Conservation (phyloP, 2,888 invertebrate species). For the Epsilonema sp. region DNA sequence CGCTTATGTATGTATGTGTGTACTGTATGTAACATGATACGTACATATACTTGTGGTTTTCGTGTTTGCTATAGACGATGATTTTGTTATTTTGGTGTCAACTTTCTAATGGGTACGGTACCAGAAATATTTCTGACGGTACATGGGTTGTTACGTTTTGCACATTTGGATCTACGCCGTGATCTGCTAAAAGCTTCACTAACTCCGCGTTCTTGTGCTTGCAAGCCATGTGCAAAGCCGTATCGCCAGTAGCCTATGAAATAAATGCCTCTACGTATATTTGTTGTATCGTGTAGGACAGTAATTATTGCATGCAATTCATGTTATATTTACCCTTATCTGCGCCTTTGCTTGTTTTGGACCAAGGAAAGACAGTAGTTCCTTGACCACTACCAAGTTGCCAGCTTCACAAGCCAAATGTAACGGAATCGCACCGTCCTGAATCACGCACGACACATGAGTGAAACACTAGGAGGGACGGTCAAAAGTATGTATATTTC, state of each 20-base stretch:
- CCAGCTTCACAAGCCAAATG: slow-evolving; percentile 81
- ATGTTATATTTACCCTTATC: slow-evolving; percentile 17
- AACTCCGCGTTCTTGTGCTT: slow-evolving; percentile 74
- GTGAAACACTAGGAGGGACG: too few species aligned
- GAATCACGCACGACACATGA: too few species aligned
- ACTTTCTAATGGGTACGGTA: too few species aligned
- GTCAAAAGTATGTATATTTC: background rate
- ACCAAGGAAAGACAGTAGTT: slow-evolving; percentile 61
- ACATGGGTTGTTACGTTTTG: too few species aligned
- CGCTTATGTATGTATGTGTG: too few species aligned
- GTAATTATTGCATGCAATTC: background rate
- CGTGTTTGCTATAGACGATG: too few species aligned
- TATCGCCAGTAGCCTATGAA: slow-evolving; percentile 51
- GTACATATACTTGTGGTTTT: too few species aligned
- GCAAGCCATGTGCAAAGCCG: slow-evolving; percentile 83
- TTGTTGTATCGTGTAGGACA: too few species aligned
- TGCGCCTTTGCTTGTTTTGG: slow-evolving; percentile 52
- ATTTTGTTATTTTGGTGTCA: too few species aligned
- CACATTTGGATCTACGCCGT: slow-evolving; percentile 71
- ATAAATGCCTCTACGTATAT: background rate
- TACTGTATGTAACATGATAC: too few species aligned
- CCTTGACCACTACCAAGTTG: slow-evolving; percentile 81
- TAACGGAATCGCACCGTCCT: slow-evolving; percentile 81
- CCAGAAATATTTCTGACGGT: too few species aligned
- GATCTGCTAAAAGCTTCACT: slow-evolving; percentile 72